Evolutionary conservation across 2,113 vertebrate species (phyloP).

Genomic region (Lamprotornis superbus): DNA sequence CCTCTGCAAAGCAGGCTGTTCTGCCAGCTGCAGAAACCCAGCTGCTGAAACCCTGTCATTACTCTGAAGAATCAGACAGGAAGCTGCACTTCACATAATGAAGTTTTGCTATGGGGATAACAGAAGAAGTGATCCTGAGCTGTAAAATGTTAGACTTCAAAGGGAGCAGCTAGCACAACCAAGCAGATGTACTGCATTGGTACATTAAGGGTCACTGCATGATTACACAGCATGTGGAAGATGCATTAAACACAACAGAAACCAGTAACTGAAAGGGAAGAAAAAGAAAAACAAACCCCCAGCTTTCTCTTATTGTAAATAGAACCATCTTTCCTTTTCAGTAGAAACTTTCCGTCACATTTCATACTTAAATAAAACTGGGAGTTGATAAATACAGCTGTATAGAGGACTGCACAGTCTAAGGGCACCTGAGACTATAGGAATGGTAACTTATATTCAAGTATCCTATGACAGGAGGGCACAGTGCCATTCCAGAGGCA

Average conservation of each 20-base stretch:
- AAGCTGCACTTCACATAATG: background rate
- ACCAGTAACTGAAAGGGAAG: background rate
- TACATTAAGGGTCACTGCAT: background rate
- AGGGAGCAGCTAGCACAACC: background rate
- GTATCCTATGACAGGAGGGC: background rate
- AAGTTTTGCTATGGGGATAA: background rate
- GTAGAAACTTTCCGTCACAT: background rate
- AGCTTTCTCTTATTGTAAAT: background rate
- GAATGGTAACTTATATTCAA: background rate
- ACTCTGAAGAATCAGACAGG: background rate
- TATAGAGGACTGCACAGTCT: background rate
- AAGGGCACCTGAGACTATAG: background rate
- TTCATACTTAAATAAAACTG: background rate
- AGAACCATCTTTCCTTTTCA: background rate
- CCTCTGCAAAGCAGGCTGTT: background rate
- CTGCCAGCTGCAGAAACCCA: background rate
- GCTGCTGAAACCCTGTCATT: background rate
- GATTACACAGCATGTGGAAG: rapidly evolving
- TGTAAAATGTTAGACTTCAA: background rate
- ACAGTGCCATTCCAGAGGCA: background rate
- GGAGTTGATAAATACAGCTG: background rate
- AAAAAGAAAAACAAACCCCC: background rate
- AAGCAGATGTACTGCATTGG: background rate
- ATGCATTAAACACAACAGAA: background rate
- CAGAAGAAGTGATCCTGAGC: background rate